These are phyloP conservation scores for Stegodyphus mimosarum DNA, from an alignment of 1,140 invertebrate species.

Conservation along the genomic window DNA sequence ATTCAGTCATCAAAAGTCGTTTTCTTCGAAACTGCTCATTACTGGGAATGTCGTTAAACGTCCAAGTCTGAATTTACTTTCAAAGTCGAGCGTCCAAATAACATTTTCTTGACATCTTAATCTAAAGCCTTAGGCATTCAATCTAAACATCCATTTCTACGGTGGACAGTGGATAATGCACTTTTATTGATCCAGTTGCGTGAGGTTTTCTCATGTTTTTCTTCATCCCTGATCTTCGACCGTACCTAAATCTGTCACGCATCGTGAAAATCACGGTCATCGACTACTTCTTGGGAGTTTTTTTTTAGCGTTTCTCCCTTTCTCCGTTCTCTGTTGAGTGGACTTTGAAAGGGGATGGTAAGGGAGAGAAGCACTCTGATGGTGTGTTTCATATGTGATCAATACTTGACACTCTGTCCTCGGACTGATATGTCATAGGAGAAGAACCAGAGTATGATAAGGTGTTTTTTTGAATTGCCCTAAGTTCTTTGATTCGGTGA, in stretches of 20 bases:
- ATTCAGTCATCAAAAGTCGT: no score
- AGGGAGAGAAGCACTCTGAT: background rate
- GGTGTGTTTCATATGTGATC: background rate
- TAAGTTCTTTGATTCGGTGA: no score
- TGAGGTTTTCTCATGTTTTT: background rate
- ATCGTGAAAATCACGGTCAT: background rate
- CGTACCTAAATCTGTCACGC: background rate
- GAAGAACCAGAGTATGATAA: no score
- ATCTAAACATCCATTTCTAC: slow-evolving; percentile 18
- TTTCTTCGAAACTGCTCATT: no score
- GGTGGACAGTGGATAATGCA: background rate
- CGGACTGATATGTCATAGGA: no score
- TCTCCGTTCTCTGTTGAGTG: no score
- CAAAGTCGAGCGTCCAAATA: no score
- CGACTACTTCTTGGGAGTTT: background rate
- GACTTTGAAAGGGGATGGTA: background rate
- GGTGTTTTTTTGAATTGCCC: background rate
- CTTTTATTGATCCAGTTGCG: background rate
- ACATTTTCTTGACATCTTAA: slow-evolving; percentile 12
- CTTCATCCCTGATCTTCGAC: background rate
- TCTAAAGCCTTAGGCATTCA: slow-evolving; percentile 7
- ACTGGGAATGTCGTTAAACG: no score
- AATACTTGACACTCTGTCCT: no score
- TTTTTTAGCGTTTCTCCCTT: background rate
- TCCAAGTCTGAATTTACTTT: no score